Evolutionary conservation across 2,797 vertebrate species (phyloP).

Genomic region (Pantherophis alleghaniensis): DNA sequence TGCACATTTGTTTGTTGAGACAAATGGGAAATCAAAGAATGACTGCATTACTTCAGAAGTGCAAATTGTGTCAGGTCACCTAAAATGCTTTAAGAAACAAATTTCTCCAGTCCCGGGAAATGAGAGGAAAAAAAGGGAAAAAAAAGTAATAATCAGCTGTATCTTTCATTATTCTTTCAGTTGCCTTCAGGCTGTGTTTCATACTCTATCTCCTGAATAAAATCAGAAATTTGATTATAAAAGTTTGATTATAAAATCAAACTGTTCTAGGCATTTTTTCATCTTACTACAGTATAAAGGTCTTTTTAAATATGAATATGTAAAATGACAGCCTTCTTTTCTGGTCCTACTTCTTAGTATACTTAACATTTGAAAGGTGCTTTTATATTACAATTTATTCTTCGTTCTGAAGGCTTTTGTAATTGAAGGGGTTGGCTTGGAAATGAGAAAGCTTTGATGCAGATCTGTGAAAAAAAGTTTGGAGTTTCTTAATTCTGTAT

Average conservation of each 20-base stretch:
- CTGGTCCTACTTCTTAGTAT: not conserved
- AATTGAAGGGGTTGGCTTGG: not conserved
- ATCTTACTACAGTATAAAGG: not conserved
- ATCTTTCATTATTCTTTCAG: not conserved
- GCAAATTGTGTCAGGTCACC: not conserved
- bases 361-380: not conserved
- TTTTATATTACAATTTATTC: constrained; percentile 8
- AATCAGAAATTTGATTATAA: not conserved
- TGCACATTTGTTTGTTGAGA: not conserved
- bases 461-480: not conserved
- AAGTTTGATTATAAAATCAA: not conserved
- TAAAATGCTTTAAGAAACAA: not conserved
- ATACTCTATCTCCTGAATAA: not conserved
- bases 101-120: not conserved
- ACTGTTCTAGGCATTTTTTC: not conserved
- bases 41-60: not conserved
- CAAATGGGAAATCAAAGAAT: not conserved
- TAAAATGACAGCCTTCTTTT: not conserved
- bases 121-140: not conserved
- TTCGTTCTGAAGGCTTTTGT: not conserved
- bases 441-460: not conserved
- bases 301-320: not conserved
- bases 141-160: not conserved
- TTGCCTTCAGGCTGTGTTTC: not conserved
- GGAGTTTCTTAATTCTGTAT: not conserved